Percentiles rank a stretch among this genome's conserved stretches.
Conservation (phyloP, 2,888 invertebrate genomes). For the Agriopis aurantiaria region DNA sequence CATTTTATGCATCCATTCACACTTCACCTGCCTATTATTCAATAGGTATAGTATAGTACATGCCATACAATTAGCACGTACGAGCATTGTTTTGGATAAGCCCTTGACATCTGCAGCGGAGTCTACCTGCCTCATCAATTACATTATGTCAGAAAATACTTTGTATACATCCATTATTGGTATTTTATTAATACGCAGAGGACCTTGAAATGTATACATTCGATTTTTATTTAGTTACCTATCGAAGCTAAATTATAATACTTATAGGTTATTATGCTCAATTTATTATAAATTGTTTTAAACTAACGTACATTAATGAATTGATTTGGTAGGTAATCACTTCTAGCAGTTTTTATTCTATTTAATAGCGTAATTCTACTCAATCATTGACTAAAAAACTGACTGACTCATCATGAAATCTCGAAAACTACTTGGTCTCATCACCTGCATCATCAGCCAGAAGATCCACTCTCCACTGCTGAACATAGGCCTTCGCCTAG, state of each 20-base stretch:
- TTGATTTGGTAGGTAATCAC: no score
- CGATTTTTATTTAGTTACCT: slow-evolving; percentile 11
- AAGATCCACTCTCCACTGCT: no score
- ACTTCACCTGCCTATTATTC: neutral
- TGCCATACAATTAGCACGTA: slow-evolving; percentile 13
- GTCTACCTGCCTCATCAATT: slow-evolving; percentile 29
- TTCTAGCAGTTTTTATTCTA: neutral
- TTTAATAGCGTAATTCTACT: neutral
- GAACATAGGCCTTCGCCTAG: no score
- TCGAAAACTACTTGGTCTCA: no score
- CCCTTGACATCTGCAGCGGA: slow-evolving; percentile 43
- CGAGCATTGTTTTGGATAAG: slow-evolving; percentile 32
- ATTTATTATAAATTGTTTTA: slow-evolving; percentile 6
- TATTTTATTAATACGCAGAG: slow-evolving; percentile 19
- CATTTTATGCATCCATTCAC: slow-evolving; percentile 11
- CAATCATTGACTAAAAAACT: no score
- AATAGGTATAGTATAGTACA: neutral
- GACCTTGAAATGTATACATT: slow-evolving; percentile 12
- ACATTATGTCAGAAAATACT: slow-evolving; percentile 21
- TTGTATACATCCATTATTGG: slow-evolving; percentile 16
- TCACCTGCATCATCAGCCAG: no score
- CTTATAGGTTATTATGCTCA: slow-evolving; percentile 15
- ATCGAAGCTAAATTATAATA: slow-evolving; percentile 4
- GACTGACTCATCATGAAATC: no score
- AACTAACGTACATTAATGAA: neutral